Evolutionary conservation across 2,113 vertebrate genomes (phyloP).

Genomic region (Crotalus tigris): DNA sequence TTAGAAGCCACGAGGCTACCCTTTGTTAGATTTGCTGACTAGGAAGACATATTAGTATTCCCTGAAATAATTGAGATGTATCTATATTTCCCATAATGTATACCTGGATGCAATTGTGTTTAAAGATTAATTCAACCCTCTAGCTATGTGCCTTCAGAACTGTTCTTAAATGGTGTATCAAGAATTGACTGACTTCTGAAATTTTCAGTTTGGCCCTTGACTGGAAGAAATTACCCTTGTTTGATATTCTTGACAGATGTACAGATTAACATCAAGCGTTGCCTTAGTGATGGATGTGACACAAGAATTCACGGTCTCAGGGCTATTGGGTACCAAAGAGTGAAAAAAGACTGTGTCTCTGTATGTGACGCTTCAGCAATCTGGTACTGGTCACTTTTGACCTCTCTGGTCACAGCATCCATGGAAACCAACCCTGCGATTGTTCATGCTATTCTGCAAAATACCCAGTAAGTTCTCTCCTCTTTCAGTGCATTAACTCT

Average conservation of each 20-base stretch:
- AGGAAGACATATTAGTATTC: background rate
- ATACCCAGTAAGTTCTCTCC: constrained; percentile 84
- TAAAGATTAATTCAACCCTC: background rate
- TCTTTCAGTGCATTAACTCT: background rate
- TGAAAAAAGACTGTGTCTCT: constrained; percentile 88
- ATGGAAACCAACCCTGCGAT: constrained; percentile 94
- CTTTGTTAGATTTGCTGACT: background rate
- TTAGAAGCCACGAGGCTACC: background rate
- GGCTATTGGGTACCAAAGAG: constrained; percentile 88
- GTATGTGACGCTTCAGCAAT: constrained; percentile 95
- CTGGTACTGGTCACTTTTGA: constrained; percentile 97
- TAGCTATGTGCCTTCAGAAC: background rate
- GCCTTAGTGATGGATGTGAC: constrained; percentile 94
- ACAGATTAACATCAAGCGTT: constrained; percentile 97
- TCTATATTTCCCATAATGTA: background rate
- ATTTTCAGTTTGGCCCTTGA: background rate
- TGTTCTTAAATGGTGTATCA: background rate
- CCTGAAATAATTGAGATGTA: background rate
- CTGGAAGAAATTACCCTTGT: background rate
- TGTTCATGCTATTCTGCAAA: constrained; percentile 90
- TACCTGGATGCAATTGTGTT: background rate
- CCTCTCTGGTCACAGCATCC: constrained; percentile 92
- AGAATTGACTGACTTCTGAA: background rate
- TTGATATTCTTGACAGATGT: constrained; percentile 76
- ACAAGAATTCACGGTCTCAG: constrained; percentile 92